phyloP scores from a whole-genome alignment of 2,888 invertebrate genomes.

The Pterostichus niger region DNA sequence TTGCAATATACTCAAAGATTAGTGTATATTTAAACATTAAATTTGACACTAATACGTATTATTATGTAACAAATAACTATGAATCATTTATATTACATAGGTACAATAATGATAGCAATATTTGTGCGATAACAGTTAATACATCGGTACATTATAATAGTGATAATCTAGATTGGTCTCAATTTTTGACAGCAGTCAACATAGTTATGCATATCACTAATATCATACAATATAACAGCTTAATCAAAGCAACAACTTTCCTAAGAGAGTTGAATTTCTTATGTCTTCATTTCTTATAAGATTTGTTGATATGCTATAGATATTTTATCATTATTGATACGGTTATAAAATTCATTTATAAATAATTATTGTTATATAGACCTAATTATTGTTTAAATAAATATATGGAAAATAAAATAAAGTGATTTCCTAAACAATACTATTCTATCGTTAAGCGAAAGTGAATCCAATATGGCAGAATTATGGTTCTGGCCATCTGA shows the following conservation, averaged over 20 bases:
- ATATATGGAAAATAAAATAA: too few species aligned
- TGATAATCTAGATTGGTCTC: conserved; percentile 29
- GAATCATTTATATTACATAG: background rate
- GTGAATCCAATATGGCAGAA: too few species aligned
- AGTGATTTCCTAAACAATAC: too few species aligned
- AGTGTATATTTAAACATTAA: background rate
- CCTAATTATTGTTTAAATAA: too few species aligned
- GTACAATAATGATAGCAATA: conserved; percentile 20
- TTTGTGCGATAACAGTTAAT: conserved; percentile 8
- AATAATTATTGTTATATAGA: too few species aligned
- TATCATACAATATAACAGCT: background rate
- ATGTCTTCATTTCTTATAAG: background rate
- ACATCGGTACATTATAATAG: background rate
- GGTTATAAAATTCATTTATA: too few species aligned
- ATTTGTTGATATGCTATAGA: too few species aligned
- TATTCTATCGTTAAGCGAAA: too few species aligned
- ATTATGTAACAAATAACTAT: conserved; percentile 8
- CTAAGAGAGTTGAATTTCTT: background rate
- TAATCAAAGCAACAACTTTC: conserved; percentile 4
- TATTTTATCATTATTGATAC: too few species aligned
- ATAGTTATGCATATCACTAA: conserved; percentile 4
- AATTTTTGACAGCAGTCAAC: conserved; percentile 21
- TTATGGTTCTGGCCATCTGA: too few species aligned
- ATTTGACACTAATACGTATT: conserved; percentile 1
- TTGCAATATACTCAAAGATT: background rate